Base-by-base conservation (phyloP, 2,113 vertebrate genomes). In the Indicator maculatus region DNA sequence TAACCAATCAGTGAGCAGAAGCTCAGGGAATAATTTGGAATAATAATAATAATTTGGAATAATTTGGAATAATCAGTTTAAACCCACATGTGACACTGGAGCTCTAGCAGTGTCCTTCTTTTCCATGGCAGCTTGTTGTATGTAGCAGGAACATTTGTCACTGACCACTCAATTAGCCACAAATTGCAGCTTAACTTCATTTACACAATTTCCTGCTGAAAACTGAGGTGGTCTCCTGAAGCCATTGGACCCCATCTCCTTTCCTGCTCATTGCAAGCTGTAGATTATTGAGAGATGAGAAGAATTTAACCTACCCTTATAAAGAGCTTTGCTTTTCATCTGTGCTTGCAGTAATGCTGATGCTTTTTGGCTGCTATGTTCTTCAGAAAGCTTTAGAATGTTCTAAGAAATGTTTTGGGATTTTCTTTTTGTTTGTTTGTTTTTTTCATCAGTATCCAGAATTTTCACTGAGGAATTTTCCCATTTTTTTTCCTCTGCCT, bases 81-180 rank as follows among this genome's bases (percentile, higher is more conserved):
- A 93, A 83, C 74, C 80, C 85, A 88, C 91, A 84, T 88, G 83
- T 91, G 91, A 93, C 86, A 86, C 12, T 23, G 8, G 69, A 58
- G 83, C 85, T 77, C 76, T 71, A 83, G 73, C 76, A 94, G 65
- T 60, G 75, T 53, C 74, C 55, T 86, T 93, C 93, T 95, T 93
- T 86, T 93, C 76, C 70, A 61, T 90, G 83, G 92, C 89, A 95
- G 93, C 80, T 93, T 96, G 82, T 80, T 95, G 61, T 95, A 39
- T 95, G 88, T 91, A 85, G 78, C 61, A 90, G 76, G 70, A 71
- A 74, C 90, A 90, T 95, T 95, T 93, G 89, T 91, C 83, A 93
- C 69, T 70, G 93, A 94, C 91, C 95, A 91, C 93, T 94, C 96
- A 92, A 95, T 93, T 97, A 96, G 67, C 88, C 85, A 88, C 83